These are phyloP conservation scores for Yoshiicerus persimilis DNA, from an alignment of 1,140 invertebrate species.

Conservation along the genomic window DNA sequence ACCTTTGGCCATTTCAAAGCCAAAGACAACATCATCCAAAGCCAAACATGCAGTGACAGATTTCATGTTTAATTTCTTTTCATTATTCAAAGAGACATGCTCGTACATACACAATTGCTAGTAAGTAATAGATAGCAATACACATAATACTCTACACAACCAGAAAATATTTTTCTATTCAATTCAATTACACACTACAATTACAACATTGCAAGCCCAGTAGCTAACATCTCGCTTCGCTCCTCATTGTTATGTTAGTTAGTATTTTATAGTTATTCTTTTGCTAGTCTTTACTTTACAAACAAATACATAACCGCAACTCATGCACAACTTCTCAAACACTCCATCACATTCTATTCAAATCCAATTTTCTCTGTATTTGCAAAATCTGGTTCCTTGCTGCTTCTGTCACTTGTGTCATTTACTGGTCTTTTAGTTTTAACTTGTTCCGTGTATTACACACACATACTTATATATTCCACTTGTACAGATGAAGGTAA, in stretches of 20 bases:
- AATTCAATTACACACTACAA: neutral
- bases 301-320: slow-evolving; percentile 7
- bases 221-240: neutral
- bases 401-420: neutral
- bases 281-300: neutral
- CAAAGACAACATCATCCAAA: neutral
- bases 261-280: neutral
- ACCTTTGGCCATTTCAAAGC: neutral
- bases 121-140: neutral
- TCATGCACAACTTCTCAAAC: slow-evolving; percentile 13
- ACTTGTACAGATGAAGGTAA: too few species aligned
- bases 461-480: neutral
- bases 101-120: neutral
- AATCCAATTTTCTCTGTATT: neutral
- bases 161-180: neutral
- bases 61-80: slow-evolving; percentile 21
- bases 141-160: neutral
- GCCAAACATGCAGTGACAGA: neutral
- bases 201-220: neutral
- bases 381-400: slow-evolving; percentile 4
- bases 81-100: neutral
- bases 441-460: neutral
- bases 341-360: neutral
- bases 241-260: neutral
- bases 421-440: neutral